A percentile compares a stretch with the other conserved stretches of the same genome.
Conservation (phyloP, 2,888 invertebrate genomes). For the Anoplius nigerrimus region DNA sequence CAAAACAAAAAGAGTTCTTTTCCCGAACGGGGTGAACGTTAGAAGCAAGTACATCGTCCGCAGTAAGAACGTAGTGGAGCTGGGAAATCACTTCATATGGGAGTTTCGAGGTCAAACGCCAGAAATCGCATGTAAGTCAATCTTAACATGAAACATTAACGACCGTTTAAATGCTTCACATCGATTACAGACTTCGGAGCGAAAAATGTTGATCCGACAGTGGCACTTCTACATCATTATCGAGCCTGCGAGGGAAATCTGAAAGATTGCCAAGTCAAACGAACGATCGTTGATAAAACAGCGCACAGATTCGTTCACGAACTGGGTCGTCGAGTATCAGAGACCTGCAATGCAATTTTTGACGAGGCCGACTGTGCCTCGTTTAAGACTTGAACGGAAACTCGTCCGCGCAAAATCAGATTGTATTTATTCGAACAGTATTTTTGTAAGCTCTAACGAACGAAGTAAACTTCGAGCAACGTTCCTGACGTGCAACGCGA, state of each 20-base stretch:
- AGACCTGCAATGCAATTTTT: too few relatives aligned
- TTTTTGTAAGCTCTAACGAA: too few relatives aligned
- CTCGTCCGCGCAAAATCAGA: too few relatives aligned
- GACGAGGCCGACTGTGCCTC: too few relatives aligned
- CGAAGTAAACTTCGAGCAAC: too few relatives aligned
- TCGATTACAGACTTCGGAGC: background rate
- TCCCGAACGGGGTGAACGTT: background rate
- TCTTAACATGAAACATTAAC: background rate
- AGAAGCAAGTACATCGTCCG: conserved; percentile 2
- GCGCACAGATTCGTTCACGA: background rate
- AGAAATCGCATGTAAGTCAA: too few relatives aligned
- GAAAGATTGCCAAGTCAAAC: background rate
- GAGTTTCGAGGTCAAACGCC: background rate
- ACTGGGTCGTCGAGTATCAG: too few relatives aligned
- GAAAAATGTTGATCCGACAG: background rate
- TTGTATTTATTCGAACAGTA: too few relatives aligned
- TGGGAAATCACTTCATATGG: background rate
- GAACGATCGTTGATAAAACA: background rate
- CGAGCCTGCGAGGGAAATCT: background rate
- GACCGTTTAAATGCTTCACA: background rate
- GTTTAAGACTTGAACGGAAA: too few relatives aligned
- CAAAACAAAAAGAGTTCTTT: background rate
- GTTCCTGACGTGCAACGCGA: too few relatives aligned
- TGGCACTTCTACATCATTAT: background rate
- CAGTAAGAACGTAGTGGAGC: background rate